A percentile compares a stretch with the other conserved stretches of the same genome.
phyloP scores from a whole-genome alignment of 2,888 invertebrate species.

The Pristionchus arcanus region DNA sequence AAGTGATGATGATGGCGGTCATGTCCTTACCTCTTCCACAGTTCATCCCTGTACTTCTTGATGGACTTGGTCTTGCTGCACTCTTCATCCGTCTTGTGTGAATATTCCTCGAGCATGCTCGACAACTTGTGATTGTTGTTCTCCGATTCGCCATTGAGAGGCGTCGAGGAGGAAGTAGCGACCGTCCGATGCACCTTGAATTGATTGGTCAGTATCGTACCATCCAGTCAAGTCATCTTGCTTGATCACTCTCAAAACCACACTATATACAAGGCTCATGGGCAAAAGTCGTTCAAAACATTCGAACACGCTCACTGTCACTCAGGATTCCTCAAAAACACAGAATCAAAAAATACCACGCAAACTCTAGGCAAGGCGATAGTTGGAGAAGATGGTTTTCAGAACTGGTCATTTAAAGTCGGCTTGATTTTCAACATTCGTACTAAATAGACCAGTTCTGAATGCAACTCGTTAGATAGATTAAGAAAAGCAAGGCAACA shows the following conservation, averaged over 20 bases:
- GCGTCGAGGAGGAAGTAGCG: constrained; percentile 20
- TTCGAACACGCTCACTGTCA: too few species aligned
- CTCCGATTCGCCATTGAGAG: neutral
- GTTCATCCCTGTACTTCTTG: constrained; percentile 66
- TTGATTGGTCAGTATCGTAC: neutral
- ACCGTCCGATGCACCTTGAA: constrained; percentile 46
- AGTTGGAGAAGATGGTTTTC: too few species aligned
- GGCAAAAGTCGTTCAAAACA: too few species aligned
- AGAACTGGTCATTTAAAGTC: too few species aligned
- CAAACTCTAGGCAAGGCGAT: too few species aligned
- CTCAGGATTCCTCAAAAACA: too few species aligned
- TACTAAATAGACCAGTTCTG: neutral
- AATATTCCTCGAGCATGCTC: neutral
- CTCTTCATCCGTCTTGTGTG: constrained; percentile 2
- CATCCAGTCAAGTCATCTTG: neutral
- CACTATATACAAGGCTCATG: too few species aligned
- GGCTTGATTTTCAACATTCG: too few species aligned
- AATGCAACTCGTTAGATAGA: neutral
- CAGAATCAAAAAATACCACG: too few species aligned
- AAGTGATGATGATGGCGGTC: too few species aligned
- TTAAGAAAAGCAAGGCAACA: neutral
- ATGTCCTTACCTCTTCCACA: constrained; percentile 68
- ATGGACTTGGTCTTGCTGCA: constrained; percentile 64
- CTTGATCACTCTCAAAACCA: neutral
- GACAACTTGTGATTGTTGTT: constrained; percentile 31